These are phyloP conservation scores for Rhagologus leucostigma DNA, from an alignment of 2,113 vertebrate genomes.

Conservation along the genomic window DNA sequence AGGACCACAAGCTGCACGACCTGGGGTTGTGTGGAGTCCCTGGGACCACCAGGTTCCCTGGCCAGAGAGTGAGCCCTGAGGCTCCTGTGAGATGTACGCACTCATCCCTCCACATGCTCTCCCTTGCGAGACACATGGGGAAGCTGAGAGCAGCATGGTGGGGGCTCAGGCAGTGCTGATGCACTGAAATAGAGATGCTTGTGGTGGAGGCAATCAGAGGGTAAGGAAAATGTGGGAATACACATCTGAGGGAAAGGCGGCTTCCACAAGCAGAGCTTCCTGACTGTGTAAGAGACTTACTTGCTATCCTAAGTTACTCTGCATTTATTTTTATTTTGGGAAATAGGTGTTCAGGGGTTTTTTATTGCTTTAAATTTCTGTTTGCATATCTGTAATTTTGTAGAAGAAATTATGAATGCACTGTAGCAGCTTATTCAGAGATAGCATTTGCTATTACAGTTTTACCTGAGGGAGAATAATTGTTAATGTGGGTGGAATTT, in stretches of 20 bases:
- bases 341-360: neutral
- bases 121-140: neutral
- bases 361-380: slow-evolving; percentile 28
- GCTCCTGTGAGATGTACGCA: rapidly evolving
- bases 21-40: rapidly evolving
- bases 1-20: neutral
- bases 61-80: neutral
- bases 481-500: neutral
- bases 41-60: neutral
- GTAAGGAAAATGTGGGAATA: neutral
- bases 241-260: neutral
- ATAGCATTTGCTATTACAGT: neutral
- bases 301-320: neutral
- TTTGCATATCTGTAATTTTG: neutral
- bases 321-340: neutral
- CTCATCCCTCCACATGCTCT: rapidly evolving
- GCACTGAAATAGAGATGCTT: neutral
- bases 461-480: neutral
- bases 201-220: neutral
- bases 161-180: neutral
- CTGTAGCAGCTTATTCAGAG: neutral
- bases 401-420: neutral
- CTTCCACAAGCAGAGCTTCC: neutral
- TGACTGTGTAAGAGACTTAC: neutral
- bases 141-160: neutral